Evolutionary conservation across 1,140 invertebrate genomes (phyloP).

Genomic region (Drosophila sp.): DNA sequence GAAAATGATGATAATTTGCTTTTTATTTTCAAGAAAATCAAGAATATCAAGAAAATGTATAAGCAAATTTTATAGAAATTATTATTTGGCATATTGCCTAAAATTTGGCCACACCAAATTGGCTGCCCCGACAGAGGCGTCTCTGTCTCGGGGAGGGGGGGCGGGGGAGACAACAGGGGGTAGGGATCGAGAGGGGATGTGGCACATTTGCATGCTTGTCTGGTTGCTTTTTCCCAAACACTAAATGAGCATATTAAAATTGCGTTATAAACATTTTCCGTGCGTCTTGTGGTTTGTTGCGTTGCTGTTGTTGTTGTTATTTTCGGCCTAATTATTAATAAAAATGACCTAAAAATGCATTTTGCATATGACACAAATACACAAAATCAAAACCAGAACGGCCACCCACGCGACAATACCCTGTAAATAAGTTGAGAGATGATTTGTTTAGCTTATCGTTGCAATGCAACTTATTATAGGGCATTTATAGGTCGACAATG

Average conservation of each 20-base stretch:
- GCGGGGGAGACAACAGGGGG: not conserved
- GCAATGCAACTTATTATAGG: not conserved
- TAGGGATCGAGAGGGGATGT: not conserved
- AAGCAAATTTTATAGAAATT: slow-evolving; percentile 74
- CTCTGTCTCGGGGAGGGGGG: not conserved
- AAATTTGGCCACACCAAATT: slow-evolving; percentile 38
- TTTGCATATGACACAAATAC: slow-evolving; percentile 55
- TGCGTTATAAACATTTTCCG: slow-evolving; percentile 57
- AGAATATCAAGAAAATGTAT: slow-evolving; percentile 56
- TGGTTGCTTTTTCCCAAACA: slow-evolving; percentile 45
- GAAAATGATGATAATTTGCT: slow-evolving; percentile 20
- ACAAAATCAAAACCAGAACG: slow-evolving; percentile 21
- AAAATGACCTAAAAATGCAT: slow-evolving; percentile 77
- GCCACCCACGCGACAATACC: not conserved
- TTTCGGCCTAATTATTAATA: slow-evolving; percentile 51
- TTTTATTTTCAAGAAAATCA: slow-evolving; percentile 68
- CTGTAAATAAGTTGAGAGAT: not conserved
- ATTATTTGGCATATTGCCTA: slow-evolving; percentile 72
- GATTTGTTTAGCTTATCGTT: not conserved
- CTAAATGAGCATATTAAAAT: slow-evolving; percentile 66
- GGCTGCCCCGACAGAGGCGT: slow-evolving; percentile 21
- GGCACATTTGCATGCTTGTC: slow-evolving; percentile 41
- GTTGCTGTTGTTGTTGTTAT: not conserved
- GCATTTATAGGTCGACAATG: not conserved
- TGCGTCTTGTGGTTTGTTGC: slow-evolving; percentile 19